Base-by-base conservation (phyloP, 2,888 invertebrate genomes). In the Falcaria lacertinaria region DNA sequence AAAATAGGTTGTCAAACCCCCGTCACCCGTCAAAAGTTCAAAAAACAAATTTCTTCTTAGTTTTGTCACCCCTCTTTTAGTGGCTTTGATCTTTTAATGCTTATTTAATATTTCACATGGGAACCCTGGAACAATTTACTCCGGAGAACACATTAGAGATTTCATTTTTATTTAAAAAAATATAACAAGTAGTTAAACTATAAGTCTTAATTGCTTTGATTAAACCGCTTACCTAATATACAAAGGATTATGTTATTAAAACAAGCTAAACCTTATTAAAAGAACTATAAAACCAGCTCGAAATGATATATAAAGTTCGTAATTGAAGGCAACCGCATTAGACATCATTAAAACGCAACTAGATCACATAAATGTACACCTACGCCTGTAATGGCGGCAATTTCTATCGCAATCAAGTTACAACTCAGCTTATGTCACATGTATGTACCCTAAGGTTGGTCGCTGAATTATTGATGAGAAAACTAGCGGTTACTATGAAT, bases 1-100 rank as follows among this genome's bases (percentile, higher is more conserved):
- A 63, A 72, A 72, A 74, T 70, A 64, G 65, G 57, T 59, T 67
- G 74, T 74, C 74, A 73, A 58, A 71, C 72, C 69, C 57, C 59
- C 45, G 47, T 71, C 71, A 70, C 1, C 37, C 46, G 55, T 56
- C 53, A 50, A 39, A 48, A 53, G 57, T 53, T 56, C 53, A 57
- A 46, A 39, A 11, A 47, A 48, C 52, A 58, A 50, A 55, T 55
- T 63, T 64, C 34, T 64, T 63, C 53, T 54, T 54, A 56, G 53
- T 60, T 55, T 50, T 63, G 66, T 64, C 66, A 59, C 63, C 64
- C 61, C 51, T 57, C 48, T 50, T 54, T 55, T 52, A 28, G 54
- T 54, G 51, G 37, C 55, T 69, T 63, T 67, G 64, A 66, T 67
- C 66, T 70, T 62, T 60, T 60, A 58, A 57, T 59, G 60, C 49